Conservation (phyloP, 2,113 vertebrate species). For the Pangasianodon hypophthalmus region DNA sequence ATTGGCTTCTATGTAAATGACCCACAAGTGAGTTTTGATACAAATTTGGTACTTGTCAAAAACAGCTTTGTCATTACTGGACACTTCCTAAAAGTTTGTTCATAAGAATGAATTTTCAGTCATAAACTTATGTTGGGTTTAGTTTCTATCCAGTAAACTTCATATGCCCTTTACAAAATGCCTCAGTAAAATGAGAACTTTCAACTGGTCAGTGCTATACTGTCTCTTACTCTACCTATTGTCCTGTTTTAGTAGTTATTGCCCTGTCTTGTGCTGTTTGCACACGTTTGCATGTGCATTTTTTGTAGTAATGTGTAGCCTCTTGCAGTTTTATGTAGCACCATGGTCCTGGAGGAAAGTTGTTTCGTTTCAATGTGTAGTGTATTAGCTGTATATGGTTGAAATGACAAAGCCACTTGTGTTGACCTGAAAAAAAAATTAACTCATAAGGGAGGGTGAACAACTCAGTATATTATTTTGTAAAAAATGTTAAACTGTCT, state of each 20-base stretch:
- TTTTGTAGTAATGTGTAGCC: too few species aligned
- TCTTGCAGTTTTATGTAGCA: too few species aligned
- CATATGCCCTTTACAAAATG: background rate
- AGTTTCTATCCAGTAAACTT: background rate
- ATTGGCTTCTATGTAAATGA: constrained; percentile 86
- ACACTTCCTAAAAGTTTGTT: background rate
- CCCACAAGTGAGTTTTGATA: constrained; percentile 71
- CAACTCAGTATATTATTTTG: background rate
- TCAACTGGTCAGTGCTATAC: too few species aligned
- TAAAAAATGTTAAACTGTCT: background rate
- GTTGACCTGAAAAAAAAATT: background rate
- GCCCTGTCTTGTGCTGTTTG: too few species aligned
- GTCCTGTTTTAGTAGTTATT: too few species aligned
- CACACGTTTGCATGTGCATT: too few species aligned
- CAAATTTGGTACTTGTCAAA: background rate
- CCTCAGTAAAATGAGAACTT: background rate
- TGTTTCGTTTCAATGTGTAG: too few species aligned
- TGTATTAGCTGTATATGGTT: too few species aligned
- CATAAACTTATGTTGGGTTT: background rate
- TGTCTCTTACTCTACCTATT: too few species aligned
- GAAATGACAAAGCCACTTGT: too few species aligned
- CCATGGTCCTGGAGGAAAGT: too few species aligned
- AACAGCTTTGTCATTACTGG: background rate
- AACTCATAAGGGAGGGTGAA: background rate
- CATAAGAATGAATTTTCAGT: background rate